phyloP scores from a whole-genome alignment of 2,888 invertebrate genomes.

The Dryocosmus kuriphilus region DNA sequence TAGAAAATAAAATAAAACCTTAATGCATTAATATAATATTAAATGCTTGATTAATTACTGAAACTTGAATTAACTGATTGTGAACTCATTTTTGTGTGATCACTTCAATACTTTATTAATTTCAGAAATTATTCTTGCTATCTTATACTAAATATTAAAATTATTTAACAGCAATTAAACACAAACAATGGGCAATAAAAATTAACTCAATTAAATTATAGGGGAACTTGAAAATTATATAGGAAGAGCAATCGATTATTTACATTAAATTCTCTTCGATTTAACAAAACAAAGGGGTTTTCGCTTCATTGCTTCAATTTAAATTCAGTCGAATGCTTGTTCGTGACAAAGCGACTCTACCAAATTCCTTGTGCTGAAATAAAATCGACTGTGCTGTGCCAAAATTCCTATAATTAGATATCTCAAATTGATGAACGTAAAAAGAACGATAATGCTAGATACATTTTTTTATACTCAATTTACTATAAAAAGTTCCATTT shows the following conservation, averaged over 20 bases:
- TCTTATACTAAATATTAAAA: background rate
- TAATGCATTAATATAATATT: too few species aligned
- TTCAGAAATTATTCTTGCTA: too few species aligned
- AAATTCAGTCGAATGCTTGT: constrained; percentile 22
- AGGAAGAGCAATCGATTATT: constrained; percentile 4
- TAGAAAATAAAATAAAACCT: too few species aligned
- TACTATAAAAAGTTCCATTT: too few species aligned
- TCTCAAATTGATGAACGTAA: background rate
- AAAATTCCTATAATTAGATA: constrained; percentile 20
- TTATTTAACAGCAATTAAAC: background rate
- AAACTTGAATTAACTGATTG: too few species aligned
- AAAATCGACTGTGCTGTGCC: constrained; percentile 20
- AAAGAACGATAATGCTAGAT: background rate
- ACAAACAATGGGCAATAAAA: constrained; percentile 4
- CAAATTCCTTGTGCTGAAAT: constrained; percentile 17
- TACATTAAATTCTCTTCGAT: constrained; percentile 19
- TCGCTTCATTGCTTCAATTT: constrained; percentile 34
- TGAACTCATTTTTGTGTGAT: too few species aligned
- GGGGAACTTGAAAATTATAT: constrained; percentile 1
- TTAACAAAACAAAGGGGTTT: constrained; percentile 38
- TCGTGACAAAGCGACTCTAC: constrained; percentile 22
- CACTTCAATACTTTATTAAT: too few species aligned
- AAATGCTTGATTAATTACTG: too few species aligned
- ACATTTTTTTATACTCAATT: background rate
- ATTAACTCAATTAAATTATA: background rate